phyloP scores from a whole-genome alignment of 2,797 vertebrate species.

The Enteromius unitaeniatus region DNA sequence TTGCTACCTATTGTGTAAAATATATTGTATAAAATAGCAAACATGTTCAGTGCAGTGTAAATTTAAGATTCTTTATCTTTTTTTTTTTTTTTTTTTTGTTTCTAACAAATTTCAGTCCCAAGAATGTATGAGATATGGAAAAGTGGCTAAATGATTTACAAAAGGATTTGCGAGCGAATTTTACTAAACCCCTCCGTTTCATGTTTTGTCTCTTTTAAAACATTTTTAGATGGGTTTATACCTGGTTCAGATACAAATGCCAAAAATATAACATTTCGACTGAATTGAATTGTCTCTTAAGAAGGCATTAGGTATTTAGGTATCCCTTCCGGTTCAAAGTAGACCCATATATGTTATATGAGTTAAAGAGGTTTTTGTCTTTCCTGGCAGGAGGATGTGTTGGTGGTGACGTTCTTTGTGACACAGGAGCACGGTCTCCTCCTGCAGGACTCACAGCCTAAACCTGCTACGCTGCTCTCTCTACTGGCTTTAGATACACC shows the following conservation, averaged over 20 bases:
- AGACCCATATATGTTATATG: not conserved
- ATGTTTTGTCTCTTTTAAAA: not conserved
- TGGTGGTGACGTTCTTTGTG: conserved; percentile 89
- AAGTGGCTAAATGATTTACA: not conserved
- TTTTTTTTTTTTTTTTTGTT: not conserved
- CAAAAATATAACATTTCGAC: not conserved
- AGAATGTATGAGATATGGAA: not conserved
- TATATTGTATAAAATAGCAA: not conserved
- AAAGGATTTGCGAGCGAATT: not conserved
- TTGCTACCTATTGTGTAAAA: not conserved
- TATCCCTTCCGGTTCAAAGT: not conserved
- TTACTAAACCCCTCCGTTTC: not conserved
- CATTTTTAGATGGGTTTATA: not conserved
- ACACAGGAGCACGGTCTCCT: conserved; percentile 92
- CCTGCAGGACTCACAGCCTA: conserved; percentile 87
- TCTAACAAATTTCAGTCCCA: not conserved
- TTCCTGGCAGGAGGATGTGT: conserved; percentile 77
- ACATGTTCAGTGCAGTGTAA: not conserved
- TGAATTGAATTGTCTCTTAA: not conserved
- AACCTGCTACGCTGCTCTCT: conserved; percentile 79
- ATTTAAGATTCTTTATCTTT: not conserved
- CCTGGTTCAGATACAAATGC: not conserved
- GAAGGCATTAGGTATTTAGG: not conserved
- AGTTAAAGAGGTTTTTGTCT: conserved; percentile 31
- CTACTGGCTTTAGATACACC: conserved; percentile 91